A percentile compares a stretch with the other conserved stretches of the same genome.
phyloP scores from a whole-genome alignment of 37 sponge, comb jelly and placozoan species.

The Crambe crambe region DNA sequence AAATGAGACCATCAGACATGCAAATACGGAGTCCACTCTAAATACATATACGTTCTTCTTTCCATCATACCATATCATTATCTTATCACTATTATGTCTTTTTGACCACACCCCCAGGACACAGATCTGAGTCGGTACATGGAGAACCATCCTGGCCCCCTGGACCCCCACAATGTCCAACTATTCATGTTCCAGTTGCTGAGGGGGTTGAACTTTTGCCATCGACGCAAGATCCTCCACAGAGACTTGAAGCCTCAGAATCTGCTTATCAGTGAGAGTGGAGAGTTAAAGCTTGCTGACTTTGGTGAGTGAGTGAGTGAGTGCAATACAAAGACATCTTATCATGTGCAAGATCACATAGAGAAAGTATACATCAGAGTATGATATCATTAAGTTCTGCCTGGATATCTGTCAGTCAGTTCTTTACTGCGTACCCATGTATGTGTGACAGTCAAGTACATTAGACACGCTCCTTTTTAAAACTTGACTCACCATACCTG shows the following conservation, averaged over 20 bases:
- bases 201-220: constrained; percentile 89
- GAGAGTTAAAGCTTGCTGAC: constrained; percentile 95
- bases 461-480: no score
- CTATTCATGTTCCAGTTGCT: constrained; percentile 91
- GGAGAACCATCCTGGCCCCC: constrained; percentile 85
- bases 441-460: no score
- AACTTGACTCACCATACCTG: no score
- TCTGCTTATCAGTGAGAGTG: constrained; percentile 78
- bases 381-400: no score
- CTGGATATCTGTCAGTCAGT: no score
- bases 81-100: neutral
- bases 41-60: constrained; percentile 1
- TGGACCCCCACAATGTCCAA: constrained; percentile 81
- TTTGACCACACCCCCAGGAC: constrained; percentile 51
- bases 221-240: constrained; percentile 90
- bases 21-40: neutral
- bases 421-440: no score
- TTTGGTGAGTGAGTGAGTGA: constrained; percentile 93
- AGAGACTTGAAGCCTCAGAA: constrained; percentile 98
- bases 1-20: neutral
- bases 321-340: no score
- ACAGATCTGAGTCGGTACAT: constrained; percentile 94
- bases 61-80: neutral
- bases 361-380: no score
- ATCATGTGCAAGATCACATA: no score